A percentile compares a stretch with the other conserved stretches of the same genome.
These are phyloP conservation scores for Eupsittula cactorum DNA, from an alignment of 2,113 vertebrate species.

Conservation along the genomic window DNA sequence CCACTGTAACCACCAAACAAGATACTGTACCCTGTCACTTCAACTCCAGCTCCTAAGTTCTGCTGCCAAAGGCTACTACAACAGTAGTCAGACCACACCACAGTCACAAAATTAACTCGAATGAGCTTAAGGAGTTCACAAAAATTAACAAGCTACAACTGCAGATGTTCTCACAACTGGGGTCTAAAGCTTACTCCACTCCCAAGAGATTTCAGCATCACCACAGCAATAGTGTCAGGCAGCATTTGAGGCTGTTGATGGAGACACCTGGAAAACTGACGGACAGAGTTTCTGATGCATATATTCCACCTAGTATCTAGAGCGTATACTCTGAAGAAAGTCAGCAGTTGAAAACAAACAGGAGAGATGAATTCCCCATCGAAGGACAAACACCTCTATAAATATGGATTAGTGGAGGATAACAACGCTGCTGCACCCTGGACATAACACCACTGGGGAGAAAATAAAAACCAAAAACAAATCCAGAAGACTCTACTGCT, in stretches of 20 bases:
- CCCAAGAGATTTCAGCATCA: background rate
- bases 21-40: background rate
- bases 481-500: background rate
- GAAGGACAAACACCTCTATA: background rate
- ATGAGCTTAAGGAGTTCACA: background rate
- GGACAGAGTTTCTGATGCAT: background rate
- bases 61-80: background rate
- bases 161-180: background rate
- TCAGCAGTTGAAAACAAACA: background rate
- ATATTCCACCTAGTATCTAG: background rate
- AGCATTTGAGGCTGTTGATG: background rate
- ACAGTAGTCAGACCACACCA: background rate
- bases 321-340: background rate
- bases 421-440: background rate
- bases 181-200: background rate
- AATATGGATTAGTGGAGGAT: background rate
- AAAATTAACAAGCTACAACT: background rate
- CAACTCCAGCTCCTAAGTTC: background rate
- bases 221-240: fast-evolving
- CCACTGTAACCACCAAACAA: background rate
- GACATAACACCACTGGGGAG: background rate
- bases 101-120: background rate
- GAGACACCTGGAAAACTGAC: background rate
- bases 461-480: background rate
- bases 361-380: background rate